Percentiles rank a stretch among this genome's conserved stretches.
Conservation (phyloP, 2,888 invertebrate species). For the Plutella xylostella region DNA sequence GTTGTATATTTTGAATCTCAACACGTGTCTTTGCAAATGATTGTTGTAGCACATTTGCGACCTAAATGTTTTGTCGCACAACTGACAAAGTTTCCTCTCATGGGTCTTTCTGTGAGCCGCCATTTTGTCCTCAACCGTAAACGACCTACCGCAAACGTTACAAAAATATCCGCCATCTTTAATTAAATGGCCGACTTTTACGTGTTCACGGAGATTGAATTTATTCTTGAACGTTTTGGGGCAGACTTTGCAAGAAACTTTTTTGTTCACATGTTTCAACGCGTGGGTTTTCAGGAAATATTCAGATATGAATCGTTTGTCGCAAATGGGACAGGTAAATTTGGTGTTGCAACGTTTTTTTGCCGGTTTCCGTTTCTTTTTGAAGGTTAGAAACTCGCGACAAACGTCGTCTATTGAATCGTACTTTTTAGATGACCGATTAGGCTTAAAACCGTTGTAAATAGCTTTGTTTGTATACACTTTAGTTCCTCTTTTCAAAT, state of each 20-base stretch:
- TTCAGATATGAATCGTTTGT: conserved; percentile 48
- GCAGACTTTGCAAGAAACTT: conserved; percentile 34
- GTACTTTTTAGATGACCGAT: conserved; percentile 10
- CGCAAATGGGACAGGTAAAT: conserved; percentile 44
- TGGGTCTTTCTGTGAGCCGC: conserved; percentile 33
- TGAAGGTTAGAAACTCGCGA: conserved; percentile 49
- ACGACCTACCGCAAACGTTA: conserved; percentile 36
- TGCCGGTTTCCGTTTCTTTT: conserved; percentile 28
- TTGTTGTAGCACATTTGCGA: conserved; percentile 31
- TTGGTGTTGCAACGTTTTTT: conserved; percentile 18
- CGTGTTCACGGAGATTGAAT: conserved; percentile 47
- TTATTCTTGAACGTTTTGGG: conserved; percentile 33
- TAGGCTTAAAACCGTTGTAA: conserved; percentile 34
- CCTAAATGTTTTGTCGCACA: conserved; percentile 40
- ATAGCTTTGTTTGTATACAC: conserved; percentile 31
- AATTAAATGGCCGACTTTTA: conserved; percentile 35
- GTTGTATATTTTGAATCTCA: conserved; percentile 28
- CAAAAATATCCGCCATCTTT: conserved; percentile 24
- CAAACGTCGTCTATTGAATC: conserved; percentile 27
- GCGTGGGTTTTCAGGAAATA: conserved; percentile 48
- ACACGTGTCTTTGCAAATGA: conserved; percentile 42
- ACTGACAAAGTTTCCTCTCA: conserved; percentile 29
- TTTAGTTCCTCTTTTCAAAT: conserved; percentile 24
- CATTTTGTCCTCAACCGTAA: conserved; percentile 26
- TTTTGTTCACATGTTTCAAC: conserved; percentile 34